Base-by-base conservation (phyloP, 2,888 invertebrate genomes). In the Ctena decussata region DNA sequence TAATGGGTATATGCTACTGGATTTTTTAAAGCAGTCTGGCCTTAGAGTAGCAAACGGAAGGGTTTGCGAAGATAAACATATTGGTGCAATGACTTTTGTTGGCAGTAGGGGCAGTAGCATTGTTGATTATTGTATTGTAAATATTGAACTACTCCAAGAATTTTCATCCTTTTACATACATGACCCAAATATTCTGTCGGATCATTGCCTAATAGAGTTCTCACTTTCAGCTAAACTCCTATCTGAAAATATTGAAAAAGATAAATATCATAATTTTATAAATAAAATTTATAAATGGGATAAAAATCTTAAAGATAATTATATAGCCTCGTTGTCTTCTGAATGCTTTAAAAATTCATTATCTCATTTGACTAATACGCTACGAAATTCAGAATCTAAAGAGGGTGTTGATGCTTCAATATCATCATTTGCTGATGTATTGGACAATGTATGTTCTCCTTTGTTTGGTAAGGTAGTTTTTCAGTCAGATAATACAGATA, bases 11-110 rank as follows among this genome's bases (percentile, higher is more conserved):
- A 3, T 76, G 5, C n/a, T 81, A 41, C 41, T 81, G 41, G 81
- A 81, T 57, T 41, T 81, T n/a, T 76, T 69, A 11, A 81, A 81
- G 41, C 75, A 75, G 32, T 71, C 81, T n/a, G 81, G 76, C 5
- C 15, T 81, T 1, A 70, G 81, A 0, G 76, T 81, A 39, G 18
- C 76, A 39, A 81, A 76, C 39, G 81, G 81, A n/a, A 8, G 81
- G 15, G 37, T 35, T 39, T 35, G 60, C 6, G n/a, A 73, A 32
- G 79, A 79, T 46, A 32, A 65, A 32, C 27, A 71, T 2, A 39
- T 72, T 24, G 80, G 73, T 35, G 32, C 39, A 15, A 69, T 37
- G 24, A 80, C 80, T 15, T 70, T 53, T 69, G 69, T 81, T 35
- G 76, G 76, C 37, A 39, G 39, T 27, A 70, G 71, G 8, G 70